Base-by-base conservation (phyloP, 2,888 invertebrate species). In the Caenorhabditis becei region DNA sequence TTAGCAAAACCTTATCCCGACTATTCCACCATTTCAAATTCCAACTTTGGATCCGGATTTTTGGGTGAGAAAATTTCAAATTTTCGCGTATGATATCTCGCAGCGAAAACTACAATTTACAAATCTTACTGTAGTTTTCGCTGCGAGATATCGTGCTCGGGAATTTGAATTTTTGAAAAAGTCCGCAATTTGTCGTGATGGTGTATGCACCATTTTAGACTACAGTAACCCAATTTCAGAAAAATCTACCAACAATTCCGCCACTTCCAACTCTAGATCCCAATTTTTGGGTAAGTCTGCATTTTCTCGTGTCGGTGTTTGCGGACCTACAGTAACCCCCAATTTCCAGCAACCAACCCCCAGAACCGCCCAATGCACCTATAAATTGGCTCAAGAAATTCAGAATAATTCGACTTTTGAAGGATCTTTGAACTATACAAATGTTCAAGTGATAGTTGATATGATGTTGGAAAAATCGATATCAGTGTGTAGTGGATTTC, bases 221-320 rank as follows among this genome's bases (percentile, higher is more conserved):
- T 32, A 4, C 32, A 4, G 41, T 11, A 2, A 7, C 41, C 2
- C 7, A 41, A 10, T 70, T 71, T 18, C 49, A 67, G 80, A 37
- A 74, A 20, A 80, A 80, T n/a, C 69, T 80, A 0, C 80, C 80
- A 24, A 80, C 80, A 1, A n/a, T 80, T 54, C 53, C 80, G 2
- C 74, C 79, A 24, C n/a, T 69, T 32, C 71, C 71, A 1, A 71
- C 71, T 18, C n/a, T 63, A n/a, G 49, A 51, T 24, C 63, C 63
- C 14, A 63, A 63, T 11, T 59, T 59, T 20, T 59, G 41, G 59
- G 59, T 59, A 32, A 47, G 7, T 41, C 41, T 14, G 11, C 11
- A 41, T 14, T 10, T 32, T 32, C 10, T 32, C 32, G 5, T 32
- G 10, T 32, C 32, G 5, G 32, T 32, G 4, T 32, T 32, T 10